Percentiles rank a stretch among this genome's conserved stretches.
These are phyloP conservation scores for Cotesia chilonis DNA, from an alignment of 1,140 invertebrate genomes.

Conservation along the genomic window DNA sequence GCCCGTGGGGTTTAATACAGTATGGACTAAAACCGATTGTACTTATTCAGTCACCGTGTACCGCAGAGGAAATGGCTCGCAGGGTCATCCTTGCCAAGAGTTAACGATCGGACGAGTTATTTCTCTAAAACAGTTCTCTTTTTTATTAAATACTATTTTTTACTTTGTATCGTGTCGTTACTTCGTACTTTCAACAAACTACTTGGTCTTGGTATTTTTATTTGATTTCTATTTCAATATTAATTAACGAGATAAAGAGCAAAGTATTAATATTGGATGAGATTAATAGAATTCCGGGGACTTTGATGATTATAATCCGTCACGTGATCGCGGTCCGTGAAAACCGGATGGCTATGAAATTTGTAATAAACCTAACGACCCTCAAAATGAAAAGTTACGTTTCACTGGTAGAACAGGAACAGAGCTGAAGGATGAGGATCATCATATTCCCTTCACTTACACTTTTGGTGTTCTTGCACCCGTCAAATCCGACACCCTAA, in stretches of 20 bases:
- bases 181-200: too few relatives aligned
- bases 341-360: slow-evolving; percentile 55
- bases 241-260: slow-evolving; percentile 30
- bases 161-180: neutral
- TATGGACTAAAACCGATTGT: slow-evolving; percentile 61
- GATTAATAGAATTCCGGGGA: slow-evolving; percentile 54
- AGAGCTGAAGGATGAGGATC: too few relatives aligned
- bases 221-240: slow-evolving; percentile 6
- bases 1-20: slow-evolving; percentile 58
- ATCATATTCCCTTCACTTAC: slow-evolving; percentile 47
- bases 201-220: slow-evolving; percentile 14
- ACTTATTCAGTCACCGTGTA: slow-evolving; percentile 61
- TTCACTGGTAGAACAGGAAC: slow-evolving; percentile 44
- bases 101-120: slow-evolving; percentile 48
- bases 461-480: slow-evolving; percentile 33
- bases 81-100: slow-evolving; percentile 53
- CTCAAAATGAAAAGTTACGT: slow-evolving; percentile 66
- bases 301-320: slow-evolving; percentile 46
- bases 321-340: slow-evolving; percentile 43
- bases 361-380: slow-evolving; percentile 65
- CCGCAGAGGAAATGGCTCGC: slow-evolving; percentile 51
- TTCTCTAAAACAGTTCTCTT: too few relatives aligned
- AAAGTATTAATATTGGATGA: slow-evolving; percentile 48
- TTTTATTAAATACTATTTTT: neutral
- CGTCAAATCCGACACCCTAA: slow-evolving; percentile 51